A percentile compares a stretch with the other conserved stretches of the same genome.
Evolutionary conservation across 2,888 invertebrate genomes (phyloP).

Genomic region (Acanthosepion pharaonis): DNA sequence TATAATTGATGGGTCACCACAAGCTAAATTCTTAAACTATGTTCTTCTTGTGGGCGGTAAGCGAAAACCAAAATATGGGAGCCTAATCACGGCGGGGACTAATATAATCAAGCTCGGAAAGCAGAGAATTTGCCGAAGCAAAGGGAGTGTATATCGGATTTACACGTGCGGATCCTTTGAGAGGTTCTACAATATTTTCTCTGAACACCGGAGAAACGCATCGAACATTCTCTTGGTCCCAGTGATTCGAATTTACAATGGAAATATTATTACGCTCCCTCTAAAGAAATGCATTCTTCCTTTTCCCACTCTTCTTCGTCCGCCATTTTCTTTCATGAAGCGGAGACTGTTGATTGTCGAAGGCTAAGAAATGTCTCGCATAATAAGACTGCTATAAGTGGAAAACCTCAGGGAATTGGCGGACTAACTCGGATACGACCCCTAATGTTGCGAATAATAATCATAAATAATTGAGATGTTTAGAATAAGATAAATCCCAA

Average conservation of each 20-base stretch:
- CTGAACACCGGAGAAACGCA: not conserved
- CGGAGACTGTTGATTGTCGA: not conserved
- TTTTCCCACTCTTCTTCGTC: not conserved
- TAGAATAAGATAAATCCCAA: constrained; percentile 9
- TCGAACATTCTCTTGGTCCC: not conserved
- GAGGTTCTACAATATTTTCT: not conserved
- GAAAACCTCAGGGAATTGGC: not conserved
- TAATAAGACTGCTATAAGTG: not conserved
- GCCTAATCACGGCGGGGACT: not conserved
- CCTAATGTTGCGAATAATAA: not conserved
- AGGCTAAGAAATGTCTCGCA: not conserved
- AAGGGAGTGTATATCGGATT: not conserved
- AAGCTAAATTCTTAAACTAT: not conserved
- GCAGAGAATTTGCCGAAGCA: not conserved
- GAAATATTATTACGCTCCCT: not conserved
- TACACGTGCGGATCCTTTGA: not conserved
- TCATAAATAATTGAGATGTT: constrained; percentile 8
- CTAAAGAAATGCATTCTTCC: not conserved
- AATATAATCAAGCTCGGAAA: not conserved
- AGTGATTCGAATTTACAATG: constrained; percentile 4
- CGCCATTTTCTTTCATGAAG: not conserved
- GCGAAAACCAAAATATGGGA: not conserved
- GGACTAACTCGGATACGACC: not conserved
- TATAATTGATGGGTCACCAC: not conserved
- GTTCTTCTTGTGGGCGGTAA: not conserved